phyloP scores from a whole-genome alignment of 1,140 invertebrate genomes.

The Gonatopus flavifemur region DNA sequence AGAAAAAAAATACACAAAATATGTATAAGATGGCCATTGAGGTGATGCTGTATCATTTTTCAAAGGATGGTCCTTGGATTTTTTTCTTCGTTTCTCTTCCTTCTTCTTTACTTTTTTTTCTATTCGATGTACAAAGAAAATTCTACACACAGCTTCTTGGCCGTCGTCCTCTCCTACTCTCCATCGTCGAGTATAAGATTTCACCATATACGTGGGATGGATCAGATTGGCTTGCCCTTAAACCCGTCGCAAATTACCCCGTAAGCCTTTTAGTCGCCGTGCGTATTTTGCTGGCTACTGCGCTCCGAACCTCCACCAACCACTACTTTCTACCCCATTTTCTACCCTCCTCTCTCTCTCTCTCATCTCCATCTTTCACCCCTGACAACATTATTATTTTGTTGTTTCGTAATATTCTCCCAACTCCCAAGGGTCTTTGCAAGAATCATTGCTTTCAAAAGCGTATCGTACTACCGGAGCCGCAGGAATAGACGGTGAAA shows the following conservation, averaged over 20 bases:
- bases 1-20: constrained; percentile 11
- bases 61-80: constrained; percentile 38
- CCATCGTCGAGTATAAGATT: constrained; percentile 45
- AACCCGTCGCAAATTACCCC: constrained; percentile 52
- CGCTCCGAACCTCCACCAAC: constrained; percentile 30
- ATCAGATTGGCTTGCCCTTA: constrained; percentile 50
- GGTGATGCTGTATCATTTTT: constrained; percentile 47
- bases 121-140: too few species aligned
- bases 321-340: constrained; percentile 4
- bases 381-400: constrained; percentile 41
- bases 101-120: constrained; percentile 10
- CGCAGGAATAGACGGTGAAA: too few species aligned
- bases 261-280: constrained; percentile 53
- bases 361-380: too few species aligned
- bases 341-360: neutral
- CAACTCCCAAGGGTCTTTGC: constrained; percentile 38
- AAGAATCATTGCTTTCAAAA: constrained; percentile 38
- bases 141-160: too few species aligned
- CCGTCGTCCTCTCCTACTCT: constrained; percentile 20
- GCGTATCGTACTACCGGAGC: constrained; percentile 30
- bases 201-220: constrained; percentile 41
- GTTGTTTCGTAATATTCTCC: constrained; percentile 36
- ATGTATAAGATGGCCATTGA: constrained; percentile 20
- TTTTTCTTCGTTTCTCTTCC: constrained; percentile 19
- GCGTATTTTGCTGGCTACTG: constrained; percentile 40